Base-by-base conservation (phyloP, 2,888 invertebrate genomes). In the Synergus umbraculus region DNA sequence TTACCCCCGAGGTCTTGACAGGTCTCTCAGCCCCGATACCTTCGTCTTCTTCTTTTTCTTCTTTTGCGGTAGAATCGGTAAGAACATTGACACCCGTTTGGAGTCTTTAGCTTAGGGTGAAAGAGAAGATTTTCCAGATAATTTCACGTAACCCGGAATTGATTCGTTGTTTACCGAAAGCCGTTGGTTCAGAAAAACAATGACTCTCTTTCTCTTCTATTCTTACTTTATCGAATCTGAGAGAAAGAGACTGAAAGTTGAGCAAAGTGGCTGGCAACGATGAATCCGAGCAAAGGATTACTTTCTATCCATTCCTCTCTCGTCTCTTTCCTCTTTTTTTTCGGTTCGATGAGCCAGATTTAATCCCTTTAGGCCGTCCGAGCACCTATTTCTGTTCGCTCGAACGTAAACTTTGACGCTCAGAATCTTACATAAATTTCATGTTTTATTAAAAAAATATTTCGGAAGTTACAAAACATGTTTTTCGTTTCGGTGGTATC, bases 51-150 rank as follows among this genome's bases (percentile, higher is more conserved):
- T 22, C 22, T 22, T 22, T 13, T 64, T 64, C 10, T 64, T 29
- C 12, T 46, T 46, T 64, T 43, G 4, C 46, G 4, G 46, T 69
- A 18, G n/a, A 54, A 69, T 64, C 76, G 44, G 73, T 85, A 88
- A 86, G 89, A 88, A 88, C 86, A 87, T 86, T 84, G 78, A 64
- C 77, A 64, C 64, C 12, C 64, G 8, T 37, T 64, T 64, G 2
- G 5, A 64, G 10, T 37, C 15, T 64, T 37, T 10, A 37, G 15
- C 37, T 37, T 15, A 77, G 76, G 29, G 58, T 76, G 66, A 77
- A 81, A 79, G 79, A 81, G 73, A 63, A 54, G 81, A 86, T 88
- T 88, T 89, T 89, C 89, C 89, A 84, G 89, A 90, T 90, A 90
- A 91, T 91, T 89, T 89, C 87, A 88, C 89, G 80, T 83, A 79